phyloP scores from a whole-genome alignment of 2,888 invertebrate genomes.

The Malthinus flaveolus region DNA sequence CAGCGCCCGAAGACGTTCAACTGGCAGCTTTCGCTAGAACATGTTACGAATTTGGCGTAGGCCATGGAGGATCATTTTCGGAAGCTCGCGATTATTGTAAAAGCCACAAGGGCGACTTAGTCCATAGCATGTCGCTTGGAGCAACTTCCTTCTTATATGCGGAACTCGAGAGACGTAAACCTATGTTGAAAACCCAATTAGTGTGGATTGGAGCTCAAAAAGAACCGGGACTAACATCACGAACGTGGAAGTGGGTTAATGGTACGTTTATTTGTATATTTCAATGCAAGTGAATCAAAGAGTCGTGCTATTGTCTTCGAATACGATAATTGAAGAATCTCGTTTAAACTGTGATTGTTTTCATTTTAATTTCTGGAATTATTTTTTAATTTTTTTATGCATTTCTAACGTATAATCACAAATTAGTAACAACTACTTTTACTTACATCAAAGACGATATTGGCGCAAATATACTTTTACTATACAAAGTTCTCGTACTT shows the following conservation, averaged over 20 bases:
- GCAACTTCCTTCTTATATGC: conserved; percentile 72
- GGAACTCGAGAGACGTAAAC: conserved; percentile 79
- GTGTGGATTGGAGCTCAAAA: conserved; percentile 93
- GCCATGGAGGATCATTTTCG: conserved; percentile 80
- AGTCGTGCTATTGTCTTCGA: too few relatives aligned
- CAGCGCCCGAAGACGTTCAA: conserved; percentile 77
- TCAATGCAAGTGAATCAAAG: too few relatives aligned
- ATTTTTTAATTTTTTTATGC: too few relatives aligned
- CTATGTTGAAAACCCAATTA: conserved; percentile 79
- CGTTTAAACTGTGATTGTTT: too few relatives aligned
- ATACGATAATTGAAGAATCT: too few relatives aligned
- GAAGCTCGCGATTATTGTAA: conserved; percentile 79
- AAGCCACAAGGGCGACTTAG: conserved; percentile 65
- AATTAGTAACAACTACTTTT: too few relatives aligned
- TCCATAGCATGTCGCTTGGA: conserved; percentile 62
- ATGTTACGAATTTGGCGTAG: conserved; percentile 87
- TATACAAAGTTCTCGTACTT: too few relatives aligned
- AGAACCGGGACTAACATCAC: conserved; percentile 79
- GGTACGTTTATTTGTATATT: conserved; percentile 60
- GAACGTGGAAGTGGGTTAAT: conserved; percentile 90
- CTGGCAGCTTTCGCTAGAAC: conserved; percentile 81
- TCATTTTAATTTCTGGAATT: too few relatives aligned
- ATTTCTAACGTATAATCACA: too few relatives aligned
- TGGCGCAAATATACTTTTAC: too few relatives aligned
- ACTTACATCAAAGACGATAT: too few relatives aligned